Evolutionary conservation across 2,113 vertebrate genomes (phyloP).

Genomic region (Melanerpes aurifrons): DNA sequence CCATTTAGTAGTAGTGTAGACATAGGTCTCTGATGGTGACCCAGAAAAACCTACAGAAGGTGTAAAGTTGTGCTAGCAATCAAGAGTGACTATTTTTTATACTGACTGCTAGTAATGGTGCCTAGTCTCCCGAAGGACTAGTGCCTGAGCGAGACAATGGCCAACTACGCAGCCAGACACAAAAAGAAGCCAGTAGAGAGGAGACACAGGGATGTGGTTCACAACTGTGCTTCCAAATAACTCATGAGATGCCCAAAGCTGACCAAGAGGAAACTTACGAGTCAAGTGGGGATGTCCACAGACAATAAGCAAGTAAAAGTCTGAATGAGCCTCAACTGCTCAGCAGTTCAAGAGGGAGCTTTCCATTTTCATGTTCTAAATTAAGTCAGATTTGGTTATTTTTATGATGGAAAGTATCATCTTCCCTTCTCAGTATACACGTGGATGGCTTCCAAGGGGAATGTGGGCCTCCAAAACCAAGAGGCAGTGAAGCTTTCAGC

Average conservation of each 20-base stretch:
- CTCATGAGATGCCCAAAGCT: neutral
- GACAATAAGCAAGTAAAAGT: neutral
- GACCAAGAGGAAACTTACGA: neutral
- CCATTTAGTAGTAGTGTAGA: neutral
- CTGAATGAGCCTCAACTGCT: neutral
- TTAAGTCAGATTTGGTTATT: slow-evolving; percentile 48
- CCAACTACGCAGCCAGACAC: neutral
- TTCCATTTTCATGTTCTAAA: slow-evolving; percentile 8
- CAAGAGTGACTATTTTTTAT: neutral
- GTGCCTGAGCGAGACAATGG: accelerated
- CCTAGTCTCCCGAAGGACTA: neutral
- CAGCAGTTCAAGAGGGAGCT: neutral
- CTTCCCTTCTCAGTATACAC: slow-evolving; percentile 11
- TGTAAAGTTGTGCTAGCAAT: neutral
- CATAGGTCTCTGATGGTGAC: neutral
- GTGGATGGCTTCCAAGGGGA: slow-evolving; percentile 25
- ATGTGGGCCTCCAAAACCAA: slow-evolving; percentile 32
- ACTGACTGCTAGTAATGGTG: neutral
- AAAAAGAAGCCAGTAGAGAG: neutral
- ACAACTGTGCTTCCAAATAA: neutral
- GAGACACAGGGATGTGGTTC: accelerated
- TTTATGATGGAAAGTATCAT: slow-evolving; percentile 55
- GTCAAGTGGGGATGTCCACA: neutral
- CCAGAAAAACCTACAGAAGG: neutral
- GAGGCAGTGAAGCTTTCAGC: slow-evolving; percentile 12